Conservation (phyloP, 23 tunicate genomes). For the Ciona savignyi region DNA sequence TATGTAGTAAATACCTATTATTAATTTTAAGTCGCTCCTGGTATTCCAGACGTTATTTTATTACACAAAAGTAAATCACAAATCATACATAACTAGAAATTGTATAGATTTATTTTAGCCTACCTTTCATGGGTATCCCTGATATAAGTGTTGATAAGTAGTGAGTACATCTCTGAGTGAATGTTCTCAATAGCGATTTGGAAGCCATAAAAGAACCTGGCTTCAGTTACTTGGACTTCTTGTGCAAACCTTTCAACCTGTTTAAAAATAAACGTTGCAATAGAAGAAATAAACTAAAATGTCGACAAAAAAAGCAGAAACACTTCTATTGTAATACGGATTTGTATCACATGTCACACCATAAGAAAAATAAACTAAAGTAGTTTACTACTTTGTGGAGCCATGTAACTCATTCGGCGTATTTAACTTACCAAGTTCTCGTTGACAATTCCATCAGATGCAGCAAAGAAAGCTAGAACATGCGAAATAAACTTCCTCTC, state of each 20-base stretch:
- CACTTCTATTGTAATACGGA: not conserved
- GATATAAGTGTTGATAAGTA: conserved; percentile 87
- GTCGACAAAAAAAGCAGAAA: not conserved
- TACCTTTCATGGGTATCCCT: conserved; percentile 85
- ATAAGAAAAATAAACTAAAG: not conserved
- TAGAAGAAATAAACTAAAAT: no score
- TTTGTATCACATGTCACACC: not conserved
- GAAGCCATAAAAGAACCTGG: conserved; percentile 91
- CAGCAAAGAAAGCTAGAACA: conserved; percentile 99
- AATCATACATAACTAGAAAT: no score
- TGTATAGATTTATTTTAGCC: no score
- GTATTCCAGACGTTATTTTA: no score
- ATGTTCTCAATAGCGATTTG: conserved; percentile 93
- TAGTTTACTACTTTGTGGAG: not conserved
- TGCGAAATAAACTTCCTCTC: conserved; percentile 82
- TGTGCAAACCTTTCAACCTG: conserved; percentile 89
- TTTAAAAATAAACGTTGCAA: no score
- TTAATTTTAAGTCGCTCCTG: no score
- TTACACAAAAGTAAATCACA: no score
- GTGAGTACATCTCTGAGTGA: conserved; percentile 91
- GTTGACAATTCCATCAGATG: conserved; percentile 98
- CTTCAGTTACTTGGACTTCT: conserved; percentile 92
- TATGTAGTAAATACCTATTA: not conserved
- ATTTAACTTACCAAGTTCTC: conserved; percentile 82
- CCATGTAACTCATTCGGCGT: not conserved